Percentiles rank a stretch among this genome's conserved stretches.
These are phyloP conservation scores for Escarpia spicata DNA, from an alignment of 2,888 invertebrate genomes.

Conservation along the genomic window DNA sequence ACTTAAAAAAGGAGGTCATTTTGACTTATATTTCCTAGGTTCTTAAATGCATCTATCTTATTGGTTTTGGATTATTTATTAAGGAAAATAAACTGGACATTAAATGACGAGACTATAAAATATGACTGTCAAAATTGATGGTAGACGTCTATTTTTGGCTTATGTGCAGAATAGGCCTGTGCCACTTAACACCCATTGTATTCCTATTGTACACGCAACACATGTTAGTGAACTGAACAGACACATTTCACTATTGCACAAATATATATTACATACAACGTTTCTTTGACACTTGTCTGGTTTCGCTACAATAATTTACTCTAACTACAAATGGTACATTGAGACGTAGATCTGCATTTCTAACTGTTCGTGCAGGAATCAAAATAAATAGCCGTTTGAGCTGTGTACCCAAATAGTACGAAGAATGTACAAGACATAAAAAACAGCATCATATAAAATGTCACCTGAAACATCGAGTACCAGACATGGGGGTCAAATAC, in stretches of 20 bases:
- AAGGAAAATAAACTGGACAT: no score
- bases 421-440: background rate
- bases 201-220: background rate
- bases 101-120: no score
- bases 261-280: background rate
- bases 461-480: background rate
- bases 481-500: background rate
- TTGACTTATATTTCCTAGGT: no score
- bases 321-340: background rate
- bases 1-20: no score
- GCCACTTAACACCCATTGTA: background rate
- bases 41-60: no score
- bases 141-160: no score
- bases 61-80: no score
- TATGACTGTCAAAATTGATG: no score
- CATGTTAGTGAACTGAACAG: background rate
- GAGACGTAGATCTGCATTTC: background rate
- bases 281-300: background rate
- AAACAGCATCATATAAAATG: slow-evolving; percentile 13
- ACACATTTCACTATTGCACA: slow-evolving; percentile 10
- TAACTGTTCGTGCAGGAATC: background rate
- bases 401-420: background rate
- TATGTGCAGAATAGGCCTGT: no score
- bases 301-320: slow-evolving; percentile 1
- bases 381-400: background rate